Evolutionary conservation across 2,797 vertebrate species (phyloP).

Genomic region (Cryptoprocta ferox): DNA sequence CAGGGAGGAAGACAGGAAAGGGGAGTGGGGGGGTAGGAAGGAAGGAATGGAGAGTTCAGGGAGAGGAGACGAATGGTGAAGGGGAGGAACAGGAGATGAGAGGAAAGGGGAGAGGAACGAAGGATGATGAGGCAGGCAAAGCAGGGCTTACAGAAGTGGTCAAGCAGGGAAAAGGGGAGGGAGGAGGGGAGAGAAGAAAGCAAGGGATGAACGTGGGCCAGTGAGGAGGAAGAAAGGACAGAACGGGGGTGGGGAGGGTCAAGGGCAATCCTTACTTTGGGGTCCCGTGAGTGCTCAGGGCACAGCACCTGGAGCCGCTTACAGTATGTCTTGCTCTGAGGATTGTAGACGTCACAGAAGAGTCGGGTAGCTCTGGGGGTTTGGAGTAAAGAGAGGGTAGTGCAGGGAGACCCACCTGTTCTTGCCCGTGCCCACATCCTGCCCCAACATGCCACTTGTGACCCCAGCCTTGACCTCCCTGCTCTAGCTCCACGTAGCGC

Average conservation of each 20-base stretch:
- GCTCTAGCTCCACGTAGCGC: not conserved
- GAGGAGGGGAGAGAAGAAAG: not conserved
- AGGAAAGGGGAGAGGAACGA: not conserved
- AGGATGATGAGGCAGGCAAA: not conserved
- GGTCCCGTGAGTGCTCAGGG: constrained; percentile 96
- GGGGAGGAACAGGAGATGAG: not conserved
- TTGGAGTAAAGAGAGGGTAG: not conserved
- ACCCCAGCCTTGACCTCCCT: not conserved
- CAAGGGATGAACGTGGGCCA: not conserved
- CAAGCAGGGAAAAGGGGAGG: not conserved
- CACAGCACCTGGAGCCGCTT: constrained; percentile 96
- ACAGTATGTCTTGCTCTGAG: constrained; percentile 97
- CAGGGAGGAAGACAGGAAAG: not conserved
- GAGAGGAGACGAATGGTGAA: not conserved
- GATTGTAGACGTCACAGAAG: constrained; percentile 97
- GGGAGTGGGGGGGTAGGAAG: not conserved
- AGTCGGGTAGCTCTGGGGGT: constrained; percentile 93
- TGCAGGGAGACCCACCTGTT: not conserved
- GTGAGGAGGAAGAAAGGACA: not conserved
- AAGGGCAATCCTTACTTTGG: constrained; percentile 88
- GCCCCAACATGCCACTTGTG: not conserved
- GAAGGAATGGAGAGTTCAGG: not conserved
- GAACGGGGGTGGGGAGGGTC: not conserved
- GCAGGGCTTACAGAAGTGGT: not conserved
- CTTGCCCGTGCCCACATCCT: not conserved